Conservation (phyloP, 1,140 invertebrate genomes). For the Eufriesea mexicana region DNA sequence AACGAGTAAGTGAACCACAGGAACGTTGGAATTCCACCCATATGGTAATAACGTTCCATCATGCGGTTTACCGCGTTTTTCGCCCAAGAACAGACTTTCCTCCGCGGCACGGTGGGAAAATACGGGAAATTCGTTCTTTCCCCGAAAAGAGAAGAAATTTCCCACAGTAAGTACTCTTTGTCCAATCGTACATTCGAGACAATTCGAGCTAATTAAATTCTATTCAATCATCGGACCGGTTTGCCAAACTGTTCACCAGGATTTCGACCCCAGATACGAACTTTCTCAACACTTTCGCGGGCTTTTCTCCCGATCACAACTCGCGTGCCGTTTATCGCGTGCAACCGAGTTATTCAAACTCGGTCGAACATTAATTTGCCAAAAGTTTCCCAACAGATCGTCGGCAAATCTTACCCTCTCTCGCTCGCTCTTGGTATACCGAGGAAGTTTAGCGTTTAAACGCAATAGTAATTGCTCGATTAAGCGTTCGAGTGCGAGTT, state of each 20-base stretch:
- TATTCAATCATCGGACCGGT: neutral
- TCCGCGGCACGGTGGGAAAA: neutral
- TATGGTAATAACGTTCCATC: neutral
- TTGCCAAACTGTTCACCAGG: neutral
- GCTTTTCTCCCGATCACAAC: neutral
- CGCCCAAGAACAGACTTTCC: neutral
- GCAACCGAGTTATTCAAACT: slow-evolving; percentile 15
- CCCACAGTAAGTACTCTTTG: neutral
- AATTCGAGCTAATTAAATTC: slow-evolving; percentile 19
- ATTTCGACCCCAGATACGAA: neutral
- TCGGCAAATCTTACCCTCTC: neutral
- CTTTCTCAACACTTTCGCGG: slow-evolving; percentile 21
- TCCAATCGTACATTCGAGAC: neutral
- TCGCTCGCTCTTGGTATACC: neutral
- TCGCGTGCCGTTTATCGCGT: slow-evolving; percentile 15
- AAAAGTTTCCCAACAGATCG: slow-evolving; percentile 5
- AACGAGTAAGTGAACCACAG: neutral
- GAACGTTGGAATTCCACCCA: neutral
- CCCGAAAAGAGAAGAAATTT: neutral
- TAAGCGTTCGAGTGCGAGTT: neutral
- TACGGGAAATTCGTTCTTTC: no score
- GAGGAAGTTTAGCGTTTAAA: neutral
- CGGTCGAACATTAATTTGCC: slow-evolving; percentile 16
- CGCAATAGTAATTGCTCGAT: neutral
- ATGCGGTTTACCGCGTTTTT: neutral